phyloP scores from a whole-genome alignment of 1,140 invertebrate genomes.

The Brachionus manjavacas region DNA sequence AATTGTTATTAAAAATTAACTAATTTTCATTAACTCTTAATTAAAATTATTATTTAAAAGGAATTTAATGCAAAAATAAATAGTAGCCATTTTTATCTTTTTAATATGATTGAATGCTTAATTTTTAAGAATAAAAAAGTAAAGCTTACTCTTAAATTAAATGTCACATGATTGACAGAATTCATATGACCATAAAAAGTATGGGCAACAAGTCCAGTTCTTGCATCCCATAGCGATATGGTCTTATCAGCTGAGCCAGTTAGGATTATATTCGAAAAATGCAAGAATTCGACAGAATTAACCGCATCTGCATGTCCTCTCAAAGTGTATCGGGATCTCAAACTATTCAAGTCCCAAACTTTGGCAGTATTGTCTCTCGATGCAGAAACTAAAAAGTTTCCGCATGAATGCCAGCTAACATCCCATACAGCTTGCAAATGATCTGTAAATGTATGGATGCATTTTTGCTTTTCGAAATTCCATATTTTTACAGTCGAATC shows the following conservation, averaged over 20 bases:
- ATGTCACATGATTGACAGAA: constrained; percentile 54
- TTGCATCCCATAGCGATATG: constrained; percentile 57
- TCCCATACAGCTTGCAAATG: constrained; percentile 52
- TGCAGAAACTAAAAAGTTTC: constrained; percentile 57
- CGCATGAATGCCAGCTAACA: constrained; percentile 55
- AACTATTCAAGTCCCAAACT: constrained; percentile 58
- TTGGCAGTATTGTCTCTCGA: constrained; percentile 57
- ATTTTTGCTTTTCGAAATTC: constrained; percentile 32
- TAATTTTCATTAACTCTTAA: too few species aligned
- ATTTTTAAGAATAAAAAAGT: background rate
- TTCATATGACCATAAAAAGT: constrained; percentile 57
- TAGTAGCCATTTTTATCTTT: too few species aligned
- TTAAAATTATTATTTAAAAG: too few species aligned
- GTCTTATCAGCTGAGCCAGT: constrained; percentile 58
- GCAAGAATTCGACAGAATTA: constrained; percentile 56
- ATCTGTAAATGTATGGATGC: constrained; percentile 37
- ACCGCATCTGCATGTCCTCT: constrained; percentile 57
- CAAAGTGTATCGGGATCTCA: constrained; percentile 54
- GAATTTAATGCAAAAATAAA: too few species aligned
- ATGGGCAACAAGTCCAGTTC: constrained; percentile 55
- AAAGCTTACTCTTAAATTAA: constrained; percentile 51
- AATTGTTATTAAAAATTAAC: too few species aligned
- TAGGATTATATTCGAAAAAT: constrained; percentile 55
- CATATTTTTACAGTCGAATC: constrained; percentile 32
- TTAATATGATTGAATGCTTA: background rate